Evolutionary conservation across 2,888 invertebrate species (phyloP).

Genomic region (Eulithis testata): DNA sequence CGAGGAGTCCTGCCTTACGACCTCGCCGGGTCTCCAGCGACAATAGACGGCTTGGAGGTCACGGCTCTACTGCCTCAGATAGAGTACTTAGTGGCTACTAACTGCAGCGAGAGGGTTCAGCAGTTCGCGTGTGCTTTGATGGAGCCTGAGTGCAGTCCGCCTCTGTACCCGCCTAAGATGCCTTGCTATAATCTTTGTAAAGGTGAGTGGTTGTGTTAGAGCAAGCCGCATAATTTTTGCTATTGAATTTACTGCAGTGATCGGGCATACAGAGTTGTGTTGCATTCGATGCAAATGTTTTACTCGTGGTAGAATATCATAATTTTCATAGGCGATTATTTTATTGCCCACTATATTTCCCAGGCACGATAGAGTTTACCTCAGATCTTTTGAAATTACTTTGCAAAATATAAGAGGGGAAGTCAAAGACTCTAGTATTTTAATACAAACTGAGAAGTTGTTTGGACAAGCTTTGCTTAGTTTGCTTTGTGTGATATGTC

Average conservation of each 20-base stretch:
- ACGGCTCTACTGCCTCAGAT: slow-evolving; percentile 81
- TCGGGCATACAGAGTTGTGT: not conserved
- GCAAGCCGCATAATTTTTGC: slow-evolving; percentile 2
- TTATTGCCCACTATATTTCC: too few relatives aligned
- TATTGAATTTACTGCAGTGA: slow-evolving; percentile 7
- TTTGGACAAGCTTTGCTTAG: too few relatives aligned
- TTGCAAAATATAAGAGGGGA: too few relatives aligned
- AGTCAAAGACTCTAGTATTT: too few relatives aligned
- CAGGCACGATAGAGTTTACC: too few relatives aligned
- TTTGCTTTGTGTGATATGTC: too few relatives aligned
- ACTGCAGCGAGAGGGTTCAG: slow-evolving; percentile 86
- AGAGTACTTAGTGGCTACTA: slow-evolving; percentile 84
- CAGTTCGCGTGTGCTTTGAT: slow-evolving; percentile 87
- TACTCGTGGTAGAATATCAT: too few relatives aligned
- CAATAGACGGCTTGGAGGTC: slow-evolving; percentile 66
- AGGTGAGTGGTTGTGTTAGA: slow-evolving; percentile 66
- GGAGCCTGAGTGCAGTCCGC: slow-evolving; percentile 87
- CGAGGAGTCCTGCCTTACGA: slow-evolving; percentile 88
- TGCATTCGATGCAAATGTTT: not conserved
- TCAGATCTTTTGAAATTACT: too few relatives aligned
- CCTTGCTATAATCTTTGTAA: slow-evolving; percentile 87
- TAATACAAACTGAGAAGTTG: too few relatives aligned
- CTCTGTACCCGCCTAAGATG: slow-evolving; percentile 82
- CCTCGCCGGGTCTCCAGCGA: slow-evolving; percentile 81
- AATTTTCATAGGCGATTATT: too few relatives aligned